Evolutionary conservation across 2,113 vertebrate genomes (phyloP).

Genomic region (Takifugu flavidus): DNA sequence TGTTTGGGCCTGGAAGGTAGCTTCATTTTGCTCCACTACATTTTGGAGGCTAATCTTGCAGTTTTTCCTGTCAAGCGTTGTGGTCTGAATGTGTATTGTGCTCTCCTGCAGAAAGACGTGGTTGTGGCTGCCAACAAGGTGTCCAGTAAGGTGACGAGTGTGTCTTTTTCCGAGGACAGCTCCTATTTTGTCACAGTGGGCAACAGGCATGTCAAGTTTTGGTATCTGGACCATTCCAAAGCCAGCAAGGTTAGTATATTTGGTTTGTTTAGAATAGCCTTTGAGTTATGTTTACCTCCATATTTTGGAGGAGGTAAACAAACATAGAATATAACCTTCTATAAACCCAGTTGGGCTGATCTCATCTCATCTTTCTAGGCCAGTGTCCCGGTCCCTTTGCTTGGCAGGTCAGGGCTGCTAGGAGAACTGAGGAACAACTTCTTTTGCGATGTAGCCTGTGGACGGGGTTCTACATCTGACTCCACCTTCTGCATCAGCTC

Average conservation of each 20-base stretch:
- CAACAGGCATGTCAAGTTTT: constrained; percentile 94
- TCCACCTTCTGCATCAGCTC: constrained; percentile 94
- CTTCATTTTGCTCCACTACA: too few species aligned
- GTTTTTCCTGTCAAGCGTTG: too few species aligned
- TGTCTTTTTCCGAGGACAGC: constrained; percentile 94
- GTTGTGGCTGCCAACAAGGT: constrained; percentile 94
- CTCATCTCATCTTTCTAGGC: constrained; percentile 65
- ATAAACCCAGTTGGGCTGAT: too few species aligned
- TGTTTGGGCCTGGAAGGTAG: constrained; percentile 96
- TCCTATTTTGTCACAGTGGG: constrained; percentile 96
- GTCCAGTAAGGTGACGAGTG: constrained; percentile 91
- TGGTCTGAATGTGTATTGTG: not conserved
- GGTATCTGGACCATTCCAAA: constrained; percentile 92
- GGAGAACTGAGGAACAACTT: constrained; percentile 94
- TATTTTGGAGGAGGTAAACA: too few species aligned
- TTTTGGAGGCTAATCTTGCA: too few species aligned
- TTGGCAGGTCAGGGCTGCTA: constrained; percentile 88
- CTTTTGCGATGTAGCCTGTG: constrained; percentile 91
- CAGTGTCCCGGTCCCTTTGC: constrained; percentile 85
- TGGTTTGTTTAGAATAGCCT: too few species aligned
- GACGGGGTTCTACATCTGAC: constrained; percentile 82
- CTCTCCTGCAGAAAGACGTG: constrained; percentile 81
- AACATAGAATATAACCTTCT: too few species aligned
- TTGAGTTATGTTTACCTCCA: too few species aligned
- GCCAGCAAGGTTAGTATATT: constrained; percentile 81